Evolutionary conservation across 1,140 invertebrate species (phyloP), one percentile per base, ranked within the genome.

Genomic region (Cotesia glomerata): DNA sequence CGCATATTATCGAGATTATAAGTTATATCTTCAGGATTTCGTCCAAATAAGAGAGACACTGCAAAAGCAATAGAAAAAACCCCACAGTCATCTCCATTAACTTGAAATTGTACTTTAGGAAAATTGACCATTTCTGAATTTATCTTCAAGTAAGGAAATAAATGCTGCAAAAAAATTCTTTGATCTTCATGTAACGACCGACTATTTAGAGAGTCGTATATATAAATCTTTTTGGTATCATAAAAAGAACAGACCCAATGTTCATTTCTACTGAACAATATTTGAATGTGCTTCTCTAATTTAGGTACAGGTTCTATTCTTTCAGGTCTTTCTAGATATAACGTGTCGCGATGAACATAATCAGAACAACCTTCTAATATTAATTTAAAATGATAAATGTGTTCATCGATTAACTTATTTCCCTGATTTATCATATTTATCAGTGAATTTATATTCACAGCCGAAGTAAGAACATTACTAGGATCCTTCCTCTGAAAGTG

Each of bases 191-290:
- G 9, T 4, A 39, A n/a, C 8, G 5, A 13, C 14, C n/a, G 36
- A 16, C 11, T 52, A 58, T 75, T 73, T 5, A 65, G n/a, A 4
- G 75, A 76, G 59, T 76, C 72, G 32, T 72, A 72, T 26, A 74
- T 74, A 16, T 63, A 71, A 13, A 76, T 45, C 5, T 68, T 68
- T 18, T 69, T 63, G 5, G 58, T 52, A 67, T 76, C 66, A 45
- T 74, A 76, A 72, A 69, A 76, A 61, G 26, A 26, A 26, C 26
- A 26, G 1, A 26, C 26, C 26, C 26, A 26, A 26, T 26, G 26
- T 26, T 26, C 26, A 59, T 16, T 45, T 8, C 14, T 58, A 14
- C 56, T 56, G 16, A 56, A 58, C n/a, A 66, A 39, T 32, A 66
- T 66, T 66, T 66, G 64, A 13, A 66, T 66, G 35, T 63, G 52